phyloP scores from a whole-genome alignment of 2,888 invertebrate genomes.

The Clanis bilineata region DNA sequence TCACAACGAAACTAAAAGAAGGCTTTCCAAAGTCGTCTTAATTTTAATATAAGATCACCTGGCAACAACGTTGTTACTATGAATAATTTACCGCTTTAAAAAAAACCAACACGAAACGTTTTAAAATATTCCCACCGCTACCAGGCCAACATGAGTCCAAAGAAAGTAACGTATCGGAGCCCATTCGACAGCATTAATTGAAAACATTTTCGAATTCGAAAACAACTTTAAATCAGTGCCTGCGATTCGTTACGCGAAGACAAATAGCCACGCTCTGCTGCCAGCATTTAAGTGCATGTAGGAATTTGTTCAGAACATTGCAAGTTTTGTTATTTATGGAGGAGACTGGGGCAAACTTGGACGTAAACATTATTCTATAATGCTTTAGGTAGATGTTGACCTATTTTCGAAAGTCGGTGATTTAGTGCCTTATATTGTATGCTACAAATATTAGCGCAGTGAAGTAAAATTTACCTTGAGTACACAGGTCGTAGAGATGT shows the following conservation, averaged over 20 bases:
- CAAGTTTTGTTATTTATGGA: slow-evolving; percentile 4
- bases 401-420: slow-evolving; percentile 24
- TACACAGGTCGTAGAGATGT: neutral
- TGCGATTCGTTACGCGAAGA: slow-evolving; percentile 1
- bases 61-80: too few relatives aligned
- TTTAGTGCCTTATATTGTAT: neutral
- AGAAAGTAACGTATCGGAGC: neutral
- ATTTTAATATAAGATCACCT: too few relatives aligned
- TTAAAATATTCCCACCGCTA: neutral
- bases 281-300: slow-evolving; percentile 5
- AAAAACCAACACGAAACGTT: neutral
- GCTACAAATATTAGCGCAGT: neutral
- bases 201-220: slow-evolving; percentile 1
- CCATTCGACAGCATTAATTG: neutral
- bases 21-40: too few relatives aligned
- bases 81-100: too few relatives aligned
- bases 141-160: neutral
- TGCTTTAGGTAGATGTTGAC: slow-evolving; percentile 26
- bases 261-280: neutral
- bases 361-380: slow-evolving; percentile 6
- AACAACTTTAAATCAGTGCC: neutral
- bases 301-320: slow-evolving; percentile 1
- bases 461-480: slow-evolving; percentile 2
- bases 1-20: too few relatives aligned
- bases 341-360: neutral